These are phyloP conservation scores for Morone chrysops DNA, from an alignment of 2,113 vertebrate species.

Conservation along the genomic window DNA sequence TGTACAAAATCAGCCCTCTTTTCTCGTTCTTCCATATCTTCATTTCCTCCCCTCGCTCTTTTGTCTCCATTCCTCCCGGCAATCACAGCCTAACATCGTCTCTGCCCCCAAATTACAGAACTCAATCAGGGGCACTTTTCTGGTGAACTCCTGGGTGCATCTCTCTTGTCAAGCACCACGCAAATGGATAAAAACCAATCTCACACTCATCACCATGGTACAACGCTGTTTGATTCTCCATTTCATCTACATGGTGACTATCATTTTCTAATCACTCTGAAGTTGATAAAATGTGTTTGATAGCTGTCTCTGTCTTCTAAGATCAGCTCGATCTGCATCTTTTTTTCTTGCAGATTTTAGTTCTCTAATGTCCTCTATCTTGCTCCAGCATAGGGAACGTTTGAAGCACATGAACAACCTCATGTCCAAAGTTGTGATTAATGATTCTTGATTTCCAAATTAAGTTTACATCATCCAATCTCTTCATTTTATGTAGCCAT, in stretches of 20 bases:
- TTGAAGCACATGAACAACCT: neutral
- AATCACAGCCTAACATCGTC: conserved; percentile 47
- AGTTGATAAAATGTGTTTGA: neutral
- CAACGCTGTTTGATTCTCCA: conserved; percentile 15
- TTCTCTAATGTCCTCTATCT: neutral
- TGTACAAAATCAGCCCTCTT: conserved; percentile 36
- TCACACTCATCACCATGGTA: neutral
- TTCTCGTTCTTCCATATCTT: conserved; percentile 18
- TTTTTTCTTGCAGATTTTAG: neutral
- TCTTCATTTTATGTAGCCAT: neutral
- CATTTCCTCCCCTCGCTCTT: conserved; percentile 28
- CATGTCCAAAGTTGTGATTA: neutral
- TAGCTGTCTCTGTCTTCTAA: neutral
- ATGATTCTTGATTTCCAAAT: conserved; percentile 1
- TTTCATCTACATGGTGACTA: conserved; percentile 1
- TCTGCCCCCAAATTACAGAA: conserved; percentile 47
- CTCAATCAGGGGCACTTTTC: conserved; percentile 44
- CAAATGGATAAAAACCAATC: conserved; percentile 39
- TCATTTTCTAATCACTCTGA: conserved; percentile 24
- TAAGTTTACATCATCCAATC: neutral
- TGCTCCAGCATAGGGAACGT: neutral
- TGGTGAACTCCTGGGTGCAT: conserved; percentile 2
- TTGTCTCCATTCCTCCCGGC: conserved; percentile 32
- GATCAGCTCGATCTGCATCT: conserved; percentile 1
- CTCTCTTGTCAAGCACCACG: conserved; percentile 28